These are phyloP conservation scores for Erebia epiphron DNA, from an alignment of 2,888 invertebrate species.

Conservation along the genomic window DNA sequence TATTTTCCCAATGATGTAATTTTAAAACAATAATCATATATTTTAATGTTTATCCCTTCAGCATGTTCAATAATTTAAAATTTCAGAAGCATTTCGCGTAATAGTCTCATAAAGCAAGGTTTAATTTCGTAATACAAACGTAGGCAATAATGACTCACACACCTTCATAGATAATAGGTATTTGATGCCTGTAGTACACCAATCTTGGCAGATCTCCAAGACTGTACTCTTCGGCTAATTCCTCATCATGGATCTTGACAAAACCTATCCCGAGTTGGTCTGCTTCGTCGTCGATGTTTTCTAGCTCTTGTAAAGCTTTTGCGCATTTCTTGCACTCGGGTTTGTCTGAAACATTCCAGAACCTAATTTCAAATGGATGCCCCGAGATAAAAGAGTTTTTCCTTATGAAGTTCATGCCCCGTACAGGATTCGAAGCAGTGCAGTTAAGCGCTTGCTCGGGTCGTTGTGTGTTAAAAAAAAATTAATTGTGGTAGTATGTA, in stretches of 20 bases:
- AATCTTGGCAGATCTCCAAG: conserved; percentile 93
- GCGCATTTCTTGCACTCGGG: conserved; percentile 96
- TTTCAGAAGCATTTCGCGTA: conserved; percentile 3
- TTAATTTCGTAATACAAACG: conserved; percentile 44
- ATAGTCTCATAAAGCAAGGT: conserved; percentile 10
- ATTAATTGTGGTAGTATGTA: conserved; percentile 53
- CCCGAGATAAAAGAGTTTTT: conserved; percentile 4
- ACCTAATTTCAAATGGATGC: conserved; percentile 8
- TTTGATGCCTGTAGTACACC: conserved; percentile 96
- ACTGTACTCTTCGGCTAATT: conserved; percentile 95
- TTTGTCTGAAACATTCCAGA: conserved; percentile 87
- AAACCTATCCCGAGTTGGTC: conserved; percentile 97
- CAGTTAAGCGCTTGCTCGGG: conserved; percentile 69
- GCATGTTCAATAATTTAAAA: conserved; percentile 8
- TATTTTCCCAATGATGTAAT: neutral
- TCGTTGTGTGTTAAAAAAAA: conserved; percentile 60
- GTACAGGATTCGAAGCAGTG: conserved; percentile 67
- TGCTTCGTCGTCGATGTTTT: conserved; percentile 97
- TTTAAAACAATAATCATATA: neutral
- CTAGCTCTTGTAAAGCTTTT: conserved; percentile 94
- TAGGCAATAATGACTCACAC: conserved; percentile 67
- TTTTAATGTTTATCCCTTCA: neutral
- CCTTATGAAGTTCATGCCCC: conserved; percentile 57
- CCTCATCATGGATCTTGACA: conserved; percentile 96
- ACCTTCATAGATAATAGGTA: conserved; percentile 97